Percentiles rank a stretch among this genome's conserved stretches.
phyloP scores from a whole-genome alignment of 2,888 invertebrate genomes.

The Apocheima hispidaria region DNA sequence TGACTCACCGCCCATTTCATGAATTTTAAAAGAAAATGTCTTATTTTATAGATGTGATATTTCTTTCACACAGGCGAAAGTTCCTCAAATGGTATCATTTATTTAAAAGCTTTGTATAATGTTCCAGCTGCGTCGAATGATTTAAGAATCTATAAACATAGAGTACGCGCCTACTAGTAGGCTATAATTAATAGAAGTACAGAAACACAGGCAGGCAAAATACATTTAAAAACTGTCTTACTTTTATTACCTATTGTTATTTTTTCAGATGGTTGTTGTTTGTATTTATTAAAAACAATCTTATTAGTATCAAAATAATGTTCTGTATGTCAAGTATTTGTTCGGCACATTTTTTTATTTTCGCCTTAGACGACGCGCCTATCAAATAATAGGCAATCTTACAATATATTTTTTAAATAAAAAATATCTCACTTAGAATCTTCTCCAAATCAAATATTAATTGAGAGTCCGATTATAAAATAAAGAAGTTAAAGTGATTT shows the following conservation, averaged over 20 bases:
- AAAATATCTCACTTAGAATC: not conserved
- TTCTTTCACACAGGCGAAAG: constrained; percentile 20
- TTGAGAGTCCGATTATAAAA: constrained; percentile 19
- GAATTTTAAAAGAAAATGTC: constrained; percentile 13
- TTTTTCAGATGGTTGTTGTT: too few relatives aligned
- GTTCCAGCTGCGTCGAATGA: constrained; percentile 46
- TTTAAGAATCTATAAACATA: constrained; percentile 31
- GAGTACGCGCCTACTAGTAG: not conserved
- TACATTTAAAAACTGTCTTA: too few relatives aligned
- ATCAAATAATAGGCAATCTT: too few relatives aligned
- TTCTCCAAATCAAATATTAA: constrained; percentile 6
- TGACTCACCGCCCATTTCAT: constrained; percentile 12
- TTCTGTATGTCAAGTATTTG: too few relatives aligned
- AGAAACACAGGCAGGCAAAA: not conserved
- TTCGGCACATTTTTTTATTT: too few relatives aligned
- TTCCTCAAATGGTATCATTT: constrained; percentile 42
- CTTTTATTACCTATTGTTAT: too few relatives aligned
- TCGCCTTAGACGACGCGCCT: too few relatives aligned
- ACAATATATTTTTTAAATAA: too few relatives aligned
- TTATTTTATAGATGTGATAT: constrained; percentile 21
- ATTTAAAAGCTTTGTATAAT: constrained; percentile 48
- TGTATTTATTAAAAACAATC: too few relatives aligned
- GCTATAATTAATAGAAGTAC: not conserved
- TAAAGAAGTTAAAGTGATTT: constrained; percentile 26
- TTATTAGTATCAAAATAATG: too few relatives aligned